Percentiles rank a stretch among this genome's conserved stretches.
These are phyloP conservation scores for Drosophila mayri DNA, from an alignment of 1,140 invertebrate species.

Conservation along the genomic window DNA sequence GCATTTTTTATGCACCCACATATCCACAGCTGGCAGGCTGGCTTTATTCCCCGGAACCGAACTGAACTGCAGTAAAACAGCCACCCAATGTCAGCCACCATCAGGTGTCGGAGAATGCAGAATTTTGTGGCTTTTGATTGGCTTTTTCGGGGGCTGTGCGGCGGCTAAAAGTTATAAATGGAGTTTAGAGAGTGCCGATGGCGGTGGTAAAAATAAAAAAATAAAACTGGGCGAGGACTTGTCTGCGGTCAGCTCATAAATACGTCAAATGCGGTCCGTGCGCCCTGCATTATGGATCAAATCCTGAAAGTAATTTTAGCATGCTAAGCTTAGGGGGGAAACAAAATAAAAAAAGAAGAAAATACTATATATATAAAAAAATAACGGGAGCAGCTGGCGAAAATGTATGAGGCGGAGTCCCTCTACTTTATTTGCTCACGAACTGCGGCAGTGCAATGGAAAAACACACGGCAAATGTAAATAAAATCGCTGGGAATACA, in stretches of 20 bases:
- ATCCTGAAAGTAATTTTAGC: slow-evolving; percentile 66
- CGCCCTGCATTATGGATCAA: slow-evolving; percentile 57
- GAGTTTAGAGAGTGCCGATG: slow-evolving; percentile 59
- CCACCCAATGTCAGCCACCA: slow-evolving; percentile 17
- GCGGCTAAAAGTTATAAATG: slow-evolving; percentile 66
- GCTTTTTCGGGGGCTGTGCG: slow-evolving; percentile 50
- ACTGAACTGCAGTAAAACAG: slow-evolving; percentile 6
- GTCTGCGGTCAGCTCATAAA: slow-evolving; percentile 74
- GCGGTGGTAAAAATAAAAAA: slow-evolving; percentile 8
- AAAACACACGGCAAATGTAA: slow-evolving; percentile 75
- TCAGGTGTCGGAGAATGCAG: slow-evolving; percentile 67
- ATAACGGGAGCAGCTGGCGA: slow-evolving; percentile 21
- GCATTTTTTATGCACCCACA: slow-evolving; percentile 80
- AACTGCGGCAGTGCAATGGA: slow-evolving; percentile 77
- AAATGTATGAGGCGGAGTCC: slow-evolving; percentile 21
- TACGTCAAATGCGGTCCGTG: slow-evolving; percentile 54
- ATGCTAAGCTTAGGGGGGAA: slow-evolving; percentile 47
- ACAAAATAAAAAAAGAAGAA: neutral
- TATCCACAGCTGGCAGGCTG: slow-evolving; percentile 72
- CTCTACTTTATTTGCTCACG: slow-evolving; percentile 53
- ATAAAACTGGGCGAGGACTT: slow-evolving; percentile 21
- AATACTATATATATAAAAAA: neutral
- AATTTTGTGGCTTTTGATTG: slow-evolving; percentile 79
- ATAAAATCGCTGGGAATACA: slow-evolving; percentile 65
- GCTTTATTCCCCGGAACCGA: slow-evolving; percentile 29